A percentile compares a stretch with the other conserved stretches of the same genome.
Evolutionary conservation across 2,113 vertebrate genomes (phyloP).

Genomic region (Carollia perspicillata): DNA sequence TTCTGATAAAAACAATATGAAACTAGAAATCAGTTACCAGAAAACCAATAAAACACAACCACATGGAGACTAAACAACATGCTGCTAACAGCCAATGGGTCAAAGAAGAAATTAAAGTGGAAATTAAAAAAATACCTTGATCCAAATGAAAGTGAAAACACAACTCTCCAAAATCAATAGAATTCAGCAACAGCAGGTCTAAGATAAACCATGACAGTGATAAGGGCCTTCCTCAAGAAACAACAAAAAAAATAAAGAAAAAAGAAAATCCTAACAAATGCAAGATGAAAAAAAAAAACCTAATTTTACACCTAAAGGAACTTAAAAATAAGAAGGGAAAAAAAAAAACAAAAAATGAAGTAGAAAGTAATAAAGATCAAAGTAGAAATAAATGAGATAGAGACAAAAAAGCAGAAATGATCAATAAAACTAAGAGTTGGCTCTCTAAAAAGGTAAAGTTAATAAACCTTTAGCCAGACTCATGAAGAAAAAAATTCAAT

Average conservation of each 20-base stretch:
- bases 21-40: neutral
- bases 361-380: neutral
- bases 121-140: neutral
- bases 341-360: neutral
- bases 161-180: neutral
- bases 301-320: neutral
- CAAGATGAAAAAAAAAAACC: neutral
- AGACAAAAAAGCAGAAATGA: neutral
- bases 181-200: neutral
- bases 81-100: neutral
- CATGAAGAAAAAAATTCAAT: neutral
- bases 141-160: neutral
- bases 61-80: neutral
- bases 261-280: neutral
- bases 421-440: neutral
- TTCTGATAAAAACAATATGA: neutral
- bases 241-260: neutral
- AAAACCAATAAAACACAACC: neutral
- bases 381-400: neutral
- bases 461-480: neutral
- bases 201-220: neutral
- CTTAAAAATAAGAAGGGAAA: neutral
- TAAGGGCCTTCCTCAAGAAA: neutral
- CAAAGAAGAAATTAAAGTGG: neutral
- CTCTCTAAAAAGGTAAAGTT: neutral